Evolutionary conservation across 2,888 invertebrate genomes (phyloP).

Genomic region (Mimachlamys varia): DNA sequence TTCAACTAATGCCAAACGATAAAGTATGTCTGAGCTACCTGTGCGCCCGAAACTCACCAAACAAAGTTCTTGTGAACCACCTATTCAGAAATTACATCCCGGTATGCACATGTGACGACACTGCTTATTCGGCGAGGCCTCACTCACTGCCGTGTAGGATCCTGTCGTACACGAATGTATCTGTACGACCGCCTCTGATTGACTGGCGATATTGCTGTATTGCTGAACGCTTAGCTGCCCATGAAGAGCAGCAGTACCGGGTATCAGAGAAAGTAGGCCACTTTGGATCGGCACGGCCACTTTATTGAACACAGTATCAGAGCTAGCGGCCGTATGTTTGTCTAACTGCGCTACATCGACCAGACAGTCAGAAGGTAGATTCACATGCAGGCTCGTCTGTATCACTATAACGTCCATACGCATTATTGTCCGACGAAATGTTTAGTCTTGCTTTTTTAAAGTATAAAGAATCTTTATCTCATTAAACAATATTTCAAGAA

Average conservation of each 20-base stretch:
- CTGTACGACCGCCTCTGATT: background rate
- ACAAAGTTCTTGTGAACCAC: background rate
- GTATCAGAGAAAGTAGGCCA: conserved; percentile 22
- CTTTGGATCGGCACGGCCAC: background rate
- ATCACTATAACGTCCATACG: background rate
- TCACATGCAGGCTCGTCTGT: background rate
- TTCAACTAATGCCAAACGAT: no score
- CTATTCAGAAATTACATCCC: background rate
- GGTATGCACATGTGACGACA: background rate
- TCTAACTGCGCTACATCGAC: background rate
- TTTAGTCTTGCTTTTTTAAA: background rate
- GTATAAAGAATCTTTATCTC: background rate
- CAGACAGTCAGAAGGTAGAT: background rate
- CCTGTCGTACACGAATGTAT: background rate
- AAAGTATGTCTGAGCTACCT: background rate
- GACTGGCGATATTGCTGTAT: background rate
- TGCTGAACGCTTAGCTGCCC: background rate
- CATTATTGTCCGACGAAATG: background rate
- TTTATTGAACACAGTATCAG: conserved; percentile 7
- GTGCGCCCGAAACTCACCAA: background rate
- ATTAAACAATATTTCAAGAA: background rate
- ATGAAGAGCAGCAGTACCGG: background rate
- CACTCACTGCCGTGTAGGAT: background rate
- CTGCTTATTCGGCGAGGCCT: background rate
- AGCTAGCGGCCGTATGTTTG: background rate